A percentile compares a stretch with the other conserved stretches of the same genome.
Conservation (phyloP, 92 coral and sea anemone genomes). For the Micromussa lordhowensis region DNA sequence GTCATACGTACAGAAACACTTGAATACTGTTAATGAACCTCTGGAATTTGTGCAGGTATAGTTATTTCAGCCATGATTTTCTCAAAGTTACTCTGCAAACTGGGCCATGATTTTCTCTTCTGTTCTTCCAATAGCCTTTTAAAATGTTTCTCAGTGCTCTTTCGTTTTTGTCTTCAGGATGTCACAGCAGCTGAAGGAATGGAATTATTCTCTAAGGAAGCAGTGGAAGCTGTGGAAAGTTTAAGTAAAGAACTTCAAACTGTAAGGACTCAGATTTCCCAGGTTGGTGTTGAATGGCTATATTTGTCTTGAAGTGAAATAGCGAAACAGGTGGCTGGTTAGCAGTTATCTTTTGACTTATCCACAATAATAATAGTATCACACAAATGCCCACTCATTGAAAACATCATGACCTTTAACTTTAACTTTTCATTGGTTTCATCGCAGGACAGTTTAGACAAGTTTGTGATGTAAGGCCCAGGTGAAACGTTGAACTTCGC, state of each 20-base stretch:
- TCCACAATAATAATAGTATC: too few relatives aligned
- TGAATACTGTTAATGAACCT: constrained; percentile 70
- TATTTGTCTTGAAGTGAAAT: neutral
- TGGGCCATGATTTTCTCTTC: neutral
- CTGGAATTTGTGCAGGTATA: constrained; percentile 85
- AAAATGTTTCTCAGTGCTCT: neutral
- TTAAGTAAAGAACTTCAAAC: constrained; percentile 59
- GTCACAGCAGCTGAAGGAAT: constrained; percentile 83
- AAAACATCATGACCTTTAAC: too few relatives aligned
- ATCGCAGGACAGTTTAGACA: neutral
- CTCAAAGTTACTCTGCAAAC: neutral
- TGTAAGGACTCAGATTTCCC: constrained; percentile 47
- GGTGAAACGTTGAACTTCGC: too few relatives aligned
- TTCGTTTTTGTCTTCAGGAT: constrained; percentile 55
- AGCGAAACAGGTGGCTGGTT: too few relatives aligned
- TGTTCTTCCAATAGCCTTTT: too few relatives aligned
- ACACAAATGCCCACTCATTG: too few relatives aligned
- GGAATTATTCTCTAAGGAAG: constrained; percentile 73
- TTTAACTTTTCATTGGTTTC: neutral
- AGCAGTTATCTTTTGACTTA: too few relatives aligned
- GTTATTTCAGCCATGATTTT: neutral
- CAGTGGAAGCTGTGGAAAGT: constrained; percentile 51
- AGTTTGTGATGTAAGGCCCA: too few relatives aligned
- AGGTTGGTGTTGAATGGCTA: constrained; percentile 47
- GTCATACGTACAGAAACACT: constrained; percentile 76